Base-by-base conservation (phyloP, 2,888 invertebrate genomes). In the Eumacrocentrus americanus region DNA sequence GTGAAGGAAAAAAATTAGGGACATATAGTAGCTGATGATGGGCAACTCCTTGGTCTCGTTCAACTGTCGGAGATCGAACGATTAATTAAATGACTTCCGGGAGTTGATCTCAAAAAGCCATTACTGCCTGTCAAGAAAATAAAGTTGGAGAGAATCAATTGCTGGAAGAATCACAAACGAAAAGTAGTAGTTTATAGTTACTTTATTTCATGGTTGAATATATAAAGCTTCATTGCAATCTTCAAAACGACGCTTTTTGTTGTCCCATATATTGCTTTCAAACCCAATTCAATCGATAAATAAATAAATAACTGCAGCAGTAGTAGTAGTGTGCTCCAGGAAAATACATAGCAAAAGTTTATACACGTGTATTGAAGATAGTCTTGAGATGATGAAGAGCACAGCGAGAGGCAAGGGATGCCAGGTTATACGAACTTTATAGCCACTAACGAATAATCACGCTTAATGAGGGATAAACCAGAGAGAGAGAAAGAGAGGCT, bases 391-490 rank as follows among this genome's bases (percentile, higher is more conserved):
- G 35, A 22, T n/a, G 38, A 5, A 23, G 14, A 18, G 50, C 12
- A 29, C 34, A 35, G 38, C 14, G 22, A 20, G 22, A 44, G 16
- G 42, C 38, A 12, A 9, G 34, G 42, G 34, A 48, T 5, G 51
- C n/a, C 23, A 50, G 25, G 40, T 46, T 46, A 29, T 40, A 40
- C 20, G 29, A 62, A 62, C 47, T 58, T 62, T 47, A 50, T 54
- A 5, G 64, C 70, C 67, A 66, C 72, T 68, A 72, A 72, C 72
- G 71, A 72, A 73, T 29, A 29, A 29, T 72, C 68, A 67, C 69
- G 65, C 63, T 69, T 73, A 72, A 73, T 69, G 73, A 71, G 72
- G 70, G 66, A 70, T 67, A 70, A 72, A 73, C 72, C 73, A 63
- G 69, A 72, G 46, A 57, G 37, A 46, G 57, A 40, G 12, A 2